These are phyloP conservation scores for Tinea trinotella DNA, from an alignment of 2,888 invertebrate species.

Conservation along the genomic window DNA sequence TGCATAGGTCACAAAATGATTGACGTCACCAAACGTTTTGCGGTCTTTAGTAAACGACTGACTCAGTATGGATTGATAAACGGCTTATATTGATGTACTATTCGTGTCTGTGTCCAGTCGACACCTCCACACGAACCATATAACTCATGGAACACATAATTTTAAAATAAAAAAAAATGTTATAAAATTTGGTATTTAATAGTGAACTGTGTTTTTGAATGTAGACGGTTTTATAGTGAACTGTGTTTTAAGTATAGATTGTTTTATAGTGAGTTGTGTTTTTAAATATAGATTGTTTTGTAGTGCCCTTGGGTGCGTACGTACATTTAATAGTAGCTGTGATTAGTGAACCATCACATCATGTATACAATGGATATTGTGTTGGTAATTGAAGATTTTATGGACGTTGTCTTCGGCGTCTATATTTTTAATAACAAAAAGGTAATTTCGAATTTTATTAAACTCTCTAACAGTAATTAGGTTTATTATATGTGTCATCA, in stretches of 20 bases:
- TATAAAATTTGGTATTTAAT: too few species aligned
- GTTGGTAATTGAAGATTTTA: constrained; percentile 52
- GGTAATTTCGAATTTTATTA: background rate
- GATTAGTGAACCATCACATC: constrained; percentile 24
- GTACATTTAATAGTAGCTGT: background rate
- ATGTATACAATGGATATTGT: constrained; percentile 53
- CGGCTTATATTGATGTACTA: constrained; percentile 26
- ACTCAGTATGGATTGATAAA: constrained; percentile 26
- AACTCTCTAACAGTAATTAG: too few species aligned
- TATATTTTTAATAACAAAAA: constrained; percentile 41
- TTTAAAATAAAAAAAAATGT: too few species aligned
- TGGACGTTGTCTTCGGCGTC: constrained; percentile 59
- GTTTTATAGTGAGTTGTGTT: background rate
- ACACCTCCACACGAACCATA: too few species aligned
- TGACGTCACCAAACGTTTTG: constrained; percentile 28
- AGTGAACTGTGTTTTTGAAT: too few species aligned
- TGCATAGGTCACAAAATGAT: constrained; percentile 19
- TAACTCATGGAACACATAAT: too few species aligned
- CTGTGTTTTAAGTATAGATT: too few species aligned
- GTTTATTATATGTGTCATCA: too few species aligned
- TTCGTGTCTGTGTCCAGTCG: constrained; percentile 2
- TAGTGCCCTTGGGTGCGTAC: background rate
- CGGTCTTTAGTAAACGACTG: constrained; percentile 22
- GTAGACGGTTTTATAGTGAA: too few species aligned
- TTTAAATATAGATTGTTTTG: too few species aligned